Evolutionary conservation across 2,797 vertebrate species (phyloP), one percentile per base, ranked within the genome.

Genomic region (Dendrocincla fuliginosa): DNA sequence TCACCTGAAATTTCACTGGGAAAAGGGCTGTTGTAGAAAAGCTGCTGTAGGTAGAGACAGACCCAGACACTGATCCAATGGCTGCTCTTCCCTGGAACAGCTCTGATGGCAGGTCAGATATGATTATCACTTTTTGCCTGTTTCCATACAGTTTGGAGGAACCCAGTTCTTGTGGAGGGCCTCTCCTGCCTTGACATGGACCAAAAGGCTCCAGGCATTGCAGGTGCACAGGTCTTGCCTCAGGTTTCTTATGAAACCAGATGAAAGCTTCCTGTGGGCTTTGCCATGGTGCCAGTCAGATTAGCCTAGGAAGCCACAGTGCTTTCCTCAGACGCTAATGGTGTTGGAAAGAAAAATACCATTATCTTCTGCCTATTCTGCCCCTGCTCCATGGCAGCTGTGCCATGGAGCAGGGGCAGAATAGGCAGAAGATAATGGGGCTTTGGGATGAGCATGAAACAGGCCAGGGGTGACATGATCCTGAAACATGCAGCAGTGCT

Each of bases 51-150:
- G 30, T 7, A 13, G 30, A 25, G 47, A 44, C 32, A 32, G 6
- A 46, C 14, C 24, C 25, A 37, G 46, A 18, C 17, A 23, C 0
- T 3, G 39, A 35, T 80, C 5, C 0, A 0, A 23, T 42, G 52
- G 6, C 50, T 2, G 3, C 22, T 69, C 16, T 41, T 20, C 42
- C 13, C 46, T 53, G 32, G n/a, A n/a, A 28, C 46, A 53, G 19
- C 33, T 70, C 69, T 50, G 44, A 35, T 4, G 19, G 10, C 33
- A 0, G 2, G 6, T 4, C 2, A 1, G 25, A 24, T 2, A 11
- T 4, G 27, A 65, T 57, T 24, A 35, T 17, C 25, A 8, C 8
- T 65, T 68, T 56, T 53, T 41, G 53, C 37, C 37, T 64, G 16
- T 75, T 87, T 25, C 33, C 15, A 19, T 35, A 1, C 19, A 35